phyloP scores from a whole-genome alignment of 2,113 vertebrate species.

The Gymnogyps californianus region DNA sequence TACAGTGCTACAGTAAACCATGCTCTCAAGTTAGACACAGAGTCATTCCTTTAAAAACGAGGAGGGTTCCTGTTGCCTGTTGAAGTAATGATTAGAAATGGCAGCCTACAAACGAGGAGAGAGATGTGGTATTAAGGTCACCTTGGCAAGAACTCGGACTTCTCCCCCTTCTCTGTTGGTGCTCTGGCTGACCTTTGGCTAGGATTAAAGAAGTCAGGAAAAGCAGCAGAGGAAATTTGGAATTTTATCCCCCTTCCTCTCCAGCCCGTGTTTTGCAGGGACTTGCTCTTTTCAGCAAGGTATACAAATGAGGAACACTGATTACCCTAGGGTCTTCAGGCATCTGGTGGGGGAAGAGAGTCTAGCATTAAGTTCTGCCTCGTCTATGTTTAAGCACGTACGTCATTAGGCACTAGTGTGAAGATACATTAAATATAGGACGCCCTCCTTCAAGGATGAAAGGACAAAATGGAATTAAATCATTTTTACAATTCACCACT shows the following conservation, averaged over 20 bases:
- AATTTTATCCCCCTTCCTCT: background rate
- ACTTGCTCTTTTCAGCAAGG: background rate
- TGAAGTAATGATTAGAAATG: background rate
- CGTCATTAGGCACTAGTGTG: background rate
- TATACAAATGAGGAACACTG: background rate
- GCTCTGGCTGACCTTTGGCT: background rate
- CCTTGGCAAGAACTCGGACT: background rate
- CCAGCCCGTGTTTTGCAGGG: background rate
- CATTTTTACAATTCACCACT: background rate
- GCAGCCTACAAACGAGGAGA: background rate
- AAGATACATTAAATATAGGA: background rate
- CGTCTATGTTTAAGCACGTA: background rate
- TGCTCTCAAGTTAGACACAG: background rate
- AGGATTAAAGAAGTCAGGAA: background rate
- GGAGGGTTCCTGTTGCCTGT: background rate
- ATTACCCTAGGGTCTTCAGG: background rate
- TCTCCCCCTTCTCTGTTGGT: background rate
- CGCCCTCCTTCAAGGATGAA: background rate
- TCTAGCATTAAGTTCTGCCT: background rate
- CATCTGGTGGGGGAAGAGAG: background rate
- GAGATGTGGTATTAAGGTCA: background rate
- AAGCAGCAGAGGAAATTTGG: background rate
- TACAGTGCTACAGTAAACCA: background rate
- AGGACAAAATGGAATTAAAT: background rate
- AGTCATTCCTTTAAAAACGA: background rate